Percentiles rank a stretch among this genome's conserved stretches.
These are phyloP conservation scores for Pollimyrus isidori DNA, from an alignment of 2,113 vertebrate species.

Conservation along the genomic window DNA sequence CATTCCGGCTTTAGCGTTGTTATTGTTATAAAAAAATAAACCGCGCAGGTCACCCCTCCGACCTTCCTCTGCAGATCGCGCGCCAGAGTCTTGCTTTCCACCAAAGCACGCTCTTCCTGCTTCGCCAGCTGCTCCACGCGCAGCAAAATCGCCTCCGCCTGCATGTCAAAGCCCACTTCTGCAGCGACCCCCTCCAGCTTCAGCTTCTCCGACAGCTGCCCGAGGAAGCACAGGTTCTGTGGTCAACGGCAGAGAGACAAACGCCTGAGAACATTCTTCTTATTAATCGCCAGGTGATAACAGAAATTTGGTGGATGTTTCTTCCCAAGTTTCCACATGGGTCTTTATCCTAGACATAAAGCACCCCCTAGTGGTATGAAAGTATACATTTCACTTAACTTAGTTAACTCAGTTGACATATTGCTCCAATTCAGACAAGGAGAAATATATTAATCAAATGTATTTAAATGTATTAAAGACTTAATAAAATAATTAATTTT, in stretches of 20 bases:
- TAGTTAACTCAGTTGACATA: neutral
- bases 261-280: neutral
- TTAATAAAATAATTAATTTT: neutral
- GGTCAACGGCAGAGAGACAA: neutral
- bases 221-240: slow-evolving; percentile 80
- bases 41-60: slow-evolving; percentile 10
- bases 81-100: slow-evolving; percentile 71
- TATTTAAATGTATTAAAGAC: no score
- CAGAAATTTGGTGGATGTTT: neutral
- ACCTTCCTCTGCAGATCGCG: slow-evolving; percentile 80
- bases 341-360: neutral
- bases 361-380: neutral
- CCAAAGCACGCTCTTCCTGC: slow-evolving; percentile 66
- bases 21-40: neutral
- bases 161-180: slow-evolving; percentile 81
- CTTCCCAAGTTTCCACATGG: neutral
- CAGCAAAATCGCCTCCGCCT: slow-evolving; percentile 65
- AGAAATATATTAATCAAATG: neutral
- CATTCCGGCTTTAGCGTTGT: neutral
- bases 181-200: slow-evolving; percentile 64
- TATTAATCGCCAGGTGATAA: neutral
- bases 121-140: slow-evolving; percentile 71
- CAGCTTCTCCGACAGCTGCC: slow-evolving; percentile 73
- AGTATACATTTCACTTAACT: neutral
- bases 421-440: neutral